Base-by-base conservation (phyloP, 2,113 vertebrate genomes). In the Furnarius figulus region DNA sequence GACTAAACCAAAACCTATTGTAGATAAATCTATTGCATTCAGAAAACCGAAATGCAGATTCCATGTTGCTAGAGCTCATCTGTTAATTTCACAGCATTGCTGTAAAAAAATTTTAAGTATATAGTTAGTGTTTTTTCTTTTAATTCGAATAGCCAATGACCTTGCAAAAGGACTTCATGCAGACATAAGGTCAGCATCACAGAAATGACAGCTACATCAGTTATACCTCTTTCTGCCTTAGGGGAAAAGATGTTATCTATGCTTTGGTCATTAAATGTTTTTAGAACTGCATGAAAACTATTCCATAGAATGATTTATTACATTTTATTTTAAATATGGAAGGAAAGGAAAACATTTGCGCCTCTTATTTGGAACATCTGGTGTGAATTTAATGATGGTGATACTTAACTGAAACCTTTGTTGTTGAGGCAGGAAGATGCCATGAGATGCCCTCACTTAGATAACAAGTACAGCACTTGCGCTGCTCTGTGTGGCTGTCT, bases 351-450 rank as follows among this genome's bases (percentile, higher is more conserved):
- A 87, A 98, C 98, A 86, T 99, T 98, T 95, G 98, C 95, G 14
- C 97, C 98, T 68, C 98, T 98, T 90, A 98, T 98, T 89, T 99
- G 98, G 98, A 99, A 98, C 96, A 99, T 98, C 77, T 97, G 97
- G 85, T 98, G 98, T 85, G 98, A 98, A 88, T 99, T 99, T 95
- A 99, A 95, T 23, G 98, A 98, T 89, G 98, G 98, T 50, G 98
- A 98, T 95, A 49, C 95, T 99, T 77, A 98, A 98, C 96, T 97
- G 99, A 37, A 98, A 98, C 91, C 97, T 98, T 33, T 98, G 98
- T 85, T 99, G 98, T 87, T 98, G 98, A 80, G 94, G 97, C 56
- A 96, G 97, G 61, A 95, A 89, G 65, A 93, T 99, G 87, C 98
- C 98, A 14, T 98, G 98, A 98, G 98, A 98, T 73, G 97, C 97